Evolutionary conservation across 2,888 invertebrate genomes (phyloP).

Genomic region (Caenorhabditis imperialis): DNA sequence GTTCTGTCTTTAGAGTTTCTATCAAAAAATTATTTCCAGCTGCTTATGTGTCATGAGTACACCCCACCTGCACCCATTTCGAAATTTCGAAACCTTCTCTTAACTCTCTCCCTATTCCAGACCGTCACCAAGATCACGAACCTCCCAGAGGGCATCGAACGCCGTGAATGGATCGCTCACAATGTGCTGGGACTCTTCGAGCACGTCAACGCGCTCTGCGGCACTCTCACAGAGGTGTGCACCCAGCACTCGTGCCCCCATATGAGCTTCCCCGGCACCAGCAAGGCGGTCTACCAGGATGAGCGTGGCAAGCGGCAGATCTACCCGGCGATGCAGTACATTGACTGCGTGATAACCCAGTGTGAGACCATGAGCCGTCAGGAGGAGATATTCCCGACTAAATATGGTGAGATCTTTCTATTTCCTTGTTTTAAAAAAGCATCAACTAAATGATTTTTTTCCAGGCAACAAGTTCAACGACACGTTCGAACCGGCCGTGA

Average conservation of each 20-base stretch:
- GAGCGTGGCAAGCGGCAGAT: constrained; percentile 73
- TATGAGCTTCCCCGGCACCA: constrained; percentile 91
- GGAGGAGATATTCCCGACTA: constrained; percentile 75
- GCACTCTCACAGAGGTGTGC: constrained; percentile 98
- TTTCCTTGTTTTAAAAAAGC: background rate
- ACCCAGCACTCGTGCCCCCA: constrained; percentile 94
- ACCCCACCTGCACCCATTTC: background rate
- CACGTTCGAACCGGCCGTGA: constrained; percentile 70
- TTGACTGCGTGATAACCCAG: constrained; percentile 75
- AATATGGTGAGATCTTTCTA: constrained; percentile 67
- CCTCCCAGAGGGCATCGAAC: constrained; percentile 94
- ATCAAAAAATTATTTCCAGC: no score
- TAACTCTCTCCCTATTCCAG: constrained; percentile 40
- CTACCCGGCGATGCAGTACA: constrained; percentile 75
- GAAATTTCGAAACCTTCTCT: background rate
- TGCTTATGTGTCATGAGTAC: no score
- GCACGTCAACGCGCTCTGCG: constrained; percentile 98
- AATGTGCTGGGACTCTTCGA: constrained; percentile 88
- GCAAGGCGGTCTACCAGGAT: constrained; percentile 74
- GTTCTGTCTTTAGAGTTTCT: no score
- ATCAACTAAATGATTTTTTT: background rate
- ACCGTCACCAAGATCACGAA: constrained; percentile 91
- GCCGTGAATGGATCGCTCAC: constrained; percentile 99
- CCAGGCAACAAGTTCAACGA: constrained; percentile 69
- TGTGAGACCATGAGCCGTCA: constrained; percentile 71